Evolutionary conservation across 2,113 vertebrate species (phyloP).

Genomic region (Xiphophorus hellerii): DNA sequence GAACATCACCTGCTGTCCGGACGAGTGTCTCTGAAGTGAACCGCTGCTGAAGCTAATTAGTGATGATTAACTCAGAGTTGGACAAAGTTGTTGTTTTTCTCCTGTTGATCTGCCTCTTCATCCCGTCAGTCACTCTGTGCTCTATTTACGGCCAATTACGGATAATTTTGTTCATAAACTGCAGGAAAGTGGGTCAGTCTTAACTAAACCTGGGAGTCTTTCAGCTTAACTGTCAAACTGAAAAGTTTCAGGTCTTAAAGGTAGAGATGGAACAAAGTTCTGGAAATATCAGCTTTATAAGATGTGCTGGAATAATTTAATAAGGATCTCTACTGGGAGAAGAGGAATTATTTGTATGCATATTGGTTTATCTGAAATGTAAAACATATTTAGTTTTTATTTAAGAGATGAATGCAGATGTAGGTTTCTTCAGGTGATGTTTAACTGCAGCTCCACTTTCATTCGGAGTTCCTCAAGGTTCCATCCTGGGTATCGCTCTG

Average conservation of each 20-base stretch:
- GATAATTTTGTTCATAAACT: not conserved
- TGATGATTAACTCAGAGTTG: not conserved
- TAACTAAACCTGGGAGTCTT: not conserved
- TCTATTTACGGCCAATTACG: not conserved
- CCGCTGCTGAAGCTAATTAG: not conserved
- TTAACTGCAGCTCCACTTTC: too few species aligned
- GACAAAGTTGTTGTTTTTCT: not conserved
- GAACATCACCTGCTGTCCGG: not conserved
- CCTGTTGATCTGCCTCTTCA: not conserved
- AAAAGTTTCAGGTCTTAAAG: not conserved
- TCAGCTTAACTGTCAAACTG: not conserved
- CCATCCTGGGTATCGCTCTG: too few species aligned
- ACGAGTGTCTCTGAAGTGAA: not conserved
- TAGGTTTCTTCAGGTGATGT: too few species aligned
- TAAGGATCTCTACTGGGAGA: too few species aligned
- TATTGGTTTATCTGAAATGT: too few species aligned
- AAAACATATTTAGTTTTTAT: too few species aligned
- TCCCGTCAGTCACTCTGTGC: not conserved
- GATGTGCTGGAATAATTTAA: too few species aligned
- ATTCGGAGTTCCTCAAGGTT: too few species aligned
- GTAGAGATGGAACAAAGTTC: too few species aligned
- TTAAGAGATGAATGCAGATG: too few species aligned
- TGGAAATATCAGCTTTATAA: too few species aligned
- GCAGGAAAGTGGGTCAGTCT: not conserved
- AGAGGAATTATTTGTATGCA: too few species aligned